phyloP scores from a whole-genome alignment of 2,113 vertebrate genomes.

The Gasterosteus aculeatus region DNA sequence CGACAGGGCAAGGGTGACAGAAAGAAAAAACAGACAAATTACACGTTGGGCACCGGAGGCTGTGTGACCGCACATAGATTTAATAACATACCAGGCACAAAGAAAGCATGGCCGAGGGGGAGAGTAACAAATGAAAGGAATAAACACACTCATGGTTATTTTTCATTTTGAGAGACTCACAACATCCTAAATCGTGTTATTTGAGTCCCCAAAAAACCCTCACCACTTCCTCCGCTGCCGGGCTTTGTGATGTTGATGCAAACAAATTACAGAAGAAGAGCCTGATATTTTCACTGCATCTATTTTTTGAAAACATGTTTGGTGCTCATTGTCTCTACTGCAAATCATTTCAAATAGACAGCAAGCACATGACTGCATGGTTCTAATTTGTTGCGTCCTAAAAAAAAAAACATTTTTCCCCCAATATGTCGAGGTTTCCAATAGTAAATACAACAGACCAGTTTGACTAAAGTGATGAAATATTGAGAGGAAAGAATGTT shows the following conservation, averaged over 20 bases:
- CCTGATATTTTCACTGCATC: conserved; percentile 21
- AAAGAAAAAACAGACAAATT: conserved; percentile 47
- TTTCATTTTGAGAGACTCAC: conserved; percentile 9
- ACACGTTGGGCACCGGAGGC: conserved; percentile 45
- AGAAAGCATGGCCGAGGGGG: conserved; percentile 25
- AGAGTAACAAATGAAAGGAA: conserved; percentile 13
- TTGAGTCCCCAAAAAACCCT: conserved; percentile 7
- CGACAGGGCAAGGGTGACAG: conserved; percentile 63
- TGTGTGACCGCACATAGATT: conserved; percentile 62
- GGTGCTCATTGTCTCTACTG: neutral
- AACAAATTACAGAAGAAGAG: conserved; percentile 30
- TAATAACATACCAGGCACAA: conserved; percentile 66
- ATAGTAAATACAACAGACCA: neutral
- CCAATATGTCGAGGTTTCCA: neutral
- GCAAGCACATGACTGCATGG: neutral
- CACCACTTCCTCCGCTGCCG: conserved; percentile 12
- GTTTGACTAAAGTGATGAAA: neutral
- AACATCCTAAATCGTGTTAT: conserved; percentile 29
- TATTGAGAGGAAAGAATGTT: neutral
- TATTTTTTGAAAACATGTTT: conserved; percentile 4
- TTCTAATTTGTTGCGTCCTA: neutral
- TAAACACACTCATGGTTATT: conserved; percentile 26
- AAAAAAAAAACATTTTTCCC: neutral
- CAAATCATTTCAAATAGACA: neutral
- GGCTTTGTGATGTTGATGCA: conserved; percentile 13